Conservation (phyloP, 2,888 invertebrate genomes). For the Prosopocoilus inquinatus region DNA sequence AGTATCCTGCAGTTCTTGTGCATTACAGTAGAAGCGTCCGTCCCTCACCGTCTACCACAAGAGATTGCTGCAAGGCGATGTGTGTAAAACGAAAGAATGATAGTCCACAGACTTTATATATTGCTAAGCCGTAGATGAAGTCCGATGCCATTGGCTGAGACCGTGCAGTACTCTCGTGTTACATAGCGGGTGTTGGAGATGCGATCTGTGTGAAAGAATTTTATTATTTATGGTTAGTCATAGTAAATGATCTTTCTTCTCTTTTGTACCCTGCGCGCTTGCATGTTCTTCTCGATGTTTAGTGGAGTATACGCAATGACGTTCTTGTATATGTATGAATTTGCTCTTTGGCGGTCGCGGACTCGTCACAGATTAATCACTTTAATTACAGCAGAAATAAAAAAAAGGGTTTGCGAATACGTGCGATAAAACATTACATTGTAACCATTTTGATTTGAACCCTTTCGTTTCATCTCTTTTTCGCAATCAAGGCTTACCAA, state of each 20-base stretch:
- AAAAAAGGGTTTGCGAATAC: not conserved
- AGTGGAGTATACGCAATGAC: not conserved
- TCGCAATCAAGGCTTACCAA: too few relatives aligned
- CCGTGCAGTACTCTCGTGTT: constrained; percentile 36
- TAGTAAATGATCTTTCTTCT: constrained; percentile 33
- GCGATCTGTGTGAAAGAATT: constrained; percentile 37
- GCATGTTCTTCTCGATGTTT: constrained; percentile 11
- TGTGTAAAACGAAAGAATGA: constrained; percentile 17
- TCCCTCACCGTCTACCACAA: constrained; percentile 23
- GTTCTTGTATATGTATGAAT: not conserved
- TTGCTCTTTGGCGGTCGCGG: not conserved
- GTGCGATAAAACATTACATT: too few relatives aligned
- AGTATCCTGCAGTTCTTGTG: constrained; percentile 34
- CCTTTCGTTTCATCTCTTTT: too few relatives aligned
- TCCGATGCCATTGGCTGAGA: constrained; percentile 33
- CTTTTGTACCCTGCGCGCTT: constrained; percentile 9
- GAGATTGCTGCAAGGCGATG: constrained; percentile 5
- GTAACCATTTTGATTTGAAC: too few relatives aligned
- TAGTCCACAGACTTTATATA: constrained; percentile 20
- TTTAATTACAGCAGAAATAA: not conserved
- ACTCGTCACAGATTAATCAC: not conserved
- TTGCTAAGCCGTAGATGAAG: constrained; percentile 23
- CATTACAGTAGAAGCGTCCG: constrained; percentile 22
- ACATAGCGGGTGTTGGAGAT: constrained; percentile 39
- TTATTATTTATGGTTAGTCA: constrained; percentile 38